Percentiles rank a stretch among this genome's conserved stretches.
Evolutionary conservation across 2,797 vertebrate genomes (phyloP).

Genomic region (Arnoldichthys spilopterus): DNA sequence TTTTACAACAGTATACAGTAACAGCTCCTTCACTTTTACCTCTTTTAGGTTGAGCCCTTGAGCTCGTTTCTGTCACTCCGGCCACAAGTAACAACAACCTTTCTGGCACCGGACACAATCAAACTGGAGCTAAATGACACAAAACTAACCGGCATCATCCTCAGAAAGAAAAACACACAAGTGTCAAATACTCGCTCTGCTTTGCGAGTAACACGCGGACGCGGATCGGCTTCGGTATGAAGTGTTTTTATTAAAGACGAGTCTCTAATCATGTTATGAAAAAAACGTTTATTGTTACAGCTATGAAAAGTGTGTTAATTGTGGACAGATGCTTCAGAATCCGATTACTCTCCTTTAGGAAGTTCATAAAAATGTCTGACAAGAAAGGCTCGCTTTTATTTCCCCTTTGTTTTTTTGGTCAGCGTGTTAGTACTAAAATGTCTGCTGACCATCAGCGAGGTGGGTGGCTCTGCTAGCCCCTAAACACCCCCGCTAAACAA

Average conservation of each 20-base stretch:
- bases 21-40: constrained; percentile 74
- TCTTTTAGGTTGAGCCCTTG: constrained; percentile 69
- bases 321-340: constrained; percentile 51
- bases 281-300: constrained; percentile 56
- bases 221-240: neutral
- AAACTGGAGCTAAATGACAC: constrained; percentile 46
- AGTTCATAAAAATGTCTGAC: constrained; percentile 54
- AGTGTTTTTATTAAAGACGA: constrained; percentile 18
- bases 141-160: constrained; percentile 65
- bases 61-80: constrained; percentile 61
- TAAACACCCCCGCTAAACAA: constrained; percentile 78
- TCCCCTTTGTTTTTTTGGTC: constrained; percentile 42
- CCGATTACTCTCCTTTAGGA: constrained; percentile 54
- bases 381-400: constrained; percentile 49
- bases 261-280: constrained; percentile 61
- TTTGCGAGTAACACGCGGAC: neutral
- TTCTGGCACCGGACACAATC: constrained; percentile 47
- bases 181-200: constrained; percentile 40
- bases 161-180: constrained; percentile 57
- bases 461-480: constrained; percentile 79
- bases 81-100: constrained; percentile 64
- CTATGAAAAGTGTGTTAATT: constrained; percentile 36
- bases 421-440: constrained; percentile 64
- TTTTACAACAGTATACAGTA: constrained; percentile 77
- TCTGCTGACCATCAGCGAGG: constrained; percentile 71